A percentile compares a stretch with the other conserved stretches of the same genome.
These are phyloP conservation scores for Brassicogethes aeneus DNA, from an alignment of 2,888 invertebrate genomes.

Conservation along the genomic window DNA sequence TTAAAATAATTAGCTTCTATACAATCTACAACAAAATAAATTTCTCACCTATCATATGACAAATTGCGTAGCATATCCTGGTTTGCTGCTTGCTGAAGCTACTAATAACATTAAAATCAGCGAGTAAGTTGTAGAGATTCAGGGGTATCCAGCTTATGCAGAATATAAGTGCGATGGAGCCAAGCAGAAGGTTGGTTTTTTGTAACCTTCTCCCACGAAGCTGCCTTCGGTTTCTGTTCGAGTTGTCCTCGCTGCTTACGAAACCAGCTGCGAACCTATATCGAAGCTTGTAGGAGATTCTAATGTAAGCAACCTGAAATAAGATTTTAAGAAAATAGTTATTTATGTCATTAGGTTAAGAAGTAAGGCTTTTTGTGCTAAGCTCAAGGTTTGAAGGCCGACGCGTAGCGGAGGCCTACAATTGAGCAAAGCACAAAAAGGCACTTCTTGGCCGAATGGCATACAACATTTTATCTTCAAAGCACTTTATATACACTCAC, in stretches of 20 bases:
- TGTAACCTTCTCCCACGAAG: constrained; percentile 62
- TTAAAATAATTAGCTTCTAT: too few relatives aligned
- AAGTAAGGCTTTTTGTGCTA: too few relatives aligned
- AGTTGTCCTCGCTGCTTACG: constrained; percentile 31
- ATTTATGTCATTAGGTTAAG: too few relatives aligned
- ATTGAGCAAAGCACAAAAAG: too few relatives aligned
- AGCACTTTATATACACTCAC: too few relatives aligned
- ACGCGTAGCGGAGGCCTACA: too few relatives aligned
- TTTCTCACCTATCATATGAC: constrained; percentile 37
- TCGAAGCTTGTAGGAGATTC: constrained; percentile 71
- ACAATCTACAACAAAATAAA: too few relatives aligned
- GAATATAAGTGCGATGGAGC: constrained; percentile 80
- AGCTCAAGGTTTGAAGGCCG: too few relatives aligned
- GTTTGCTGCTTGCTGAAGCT: constrained; percentile 33
- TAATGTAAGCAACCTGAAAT: constrained; percentile 60
- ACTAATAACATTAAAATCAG: constrained; percentile 50
- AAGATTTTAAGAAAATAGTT: not conserved
- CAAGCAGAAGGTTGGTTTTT: constrained; percentile 78
- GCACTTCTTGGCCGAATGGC: too few relatives aligned
- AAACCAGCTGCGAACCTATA: constrained; percentile 49
- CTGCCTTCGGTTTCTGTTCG: constrained; percentile 39
- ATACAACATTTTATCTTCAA: too few relatives aligned
- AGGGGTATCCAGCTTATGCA: constrained; percentile 87
- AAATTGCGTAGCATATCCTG: constrained; percentile 36
- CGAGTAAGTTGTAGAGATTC: constrained; percentile 76